Evolutionary conservation across 2,113 vertebrate species (phyloP), one percentile per base, ranked within the genome.

Genomic region (Amphilophus citrinellus): DNA sequence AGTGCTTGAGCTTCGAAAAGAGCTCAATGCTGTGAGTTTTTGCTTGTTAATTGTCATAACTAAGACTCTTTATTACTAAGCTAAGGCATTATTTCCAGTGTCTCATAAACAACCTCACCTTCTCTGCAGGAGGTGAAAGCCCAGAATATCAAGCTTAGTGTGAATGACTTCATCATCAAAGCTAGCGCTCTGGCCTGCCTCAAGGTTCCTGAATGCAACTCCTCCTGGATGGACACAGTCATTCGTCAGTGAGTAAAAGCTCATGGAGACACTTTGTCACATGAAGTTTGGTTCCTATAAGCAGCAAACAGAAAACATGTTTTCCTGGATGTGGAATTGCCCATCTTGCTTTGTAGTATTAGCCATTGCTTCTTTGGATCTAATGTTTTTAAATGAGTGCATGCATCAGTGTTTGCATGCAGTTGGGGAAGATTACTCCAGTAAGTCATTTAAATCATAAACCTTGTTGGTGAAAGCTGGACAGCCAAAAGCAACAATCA

Each of bases 121-220:
- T 32, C 53, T 85, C 90, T 80, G 44, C 96, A 99, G 98, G 97
- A 97, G 88, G 95, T 98, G 18, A 95, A 96, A 95, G 94, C 96
- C 4, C 97, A 97, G 32, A 97, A 96, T 83, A 87, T 97, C 84
- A 99, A 99, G 84, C 96, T 99, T 44, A 99, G 98, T 27, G 97
- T 99, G 87, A 99, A 99, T 71, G 98, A 99, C 90, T 99, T 99
- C 91, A 96, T 99, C 89, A 98, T 99, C 91, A 99, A 99, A 95
- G 98, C 98, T 87, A 97, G 98, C 5, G 97, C 98, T 83, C 88
- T 99, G 93, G 96, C 98, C 1, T 99, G 98, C 94, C 93, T 99
- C 90, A 99, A 99, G 93, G 98, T 99, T 71, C 98, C 98, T 0
- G 98, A 99, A 93, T 98, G 97, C 76, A 99, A 99, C 95, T 99